Conservation (phyloP, 2,888 invertebrate genomes). For the Eudasyphora cyanicolor region DNA sequence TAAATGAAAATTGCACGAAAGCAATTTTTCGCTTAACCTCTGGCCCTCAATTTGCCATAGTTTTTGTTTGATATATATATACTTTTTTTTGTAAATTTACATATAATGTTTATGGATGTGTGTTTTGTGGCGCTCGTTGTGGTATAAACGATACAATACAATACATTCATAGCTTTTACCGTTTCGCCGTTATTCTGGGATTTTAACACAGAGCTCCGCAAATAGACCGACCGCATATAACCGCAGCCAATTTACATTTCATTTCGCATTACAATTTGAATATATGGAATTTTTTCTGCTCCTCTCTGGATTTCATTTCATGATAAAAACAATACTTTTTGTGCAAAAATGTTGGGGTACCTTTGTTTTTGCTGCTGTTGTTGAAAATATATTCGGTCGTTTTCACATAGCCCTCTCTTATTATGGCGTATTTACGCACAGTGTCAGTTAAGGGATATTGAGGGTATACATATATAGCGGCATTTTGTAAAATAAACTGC, state of each 20-base stretch:
- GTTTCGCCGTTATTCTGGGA: too few relatives aligned
- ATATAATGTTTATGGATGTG: slow-evolving; percentile 12
- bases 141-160: too few relatives aligned
- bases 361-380: not conserved
- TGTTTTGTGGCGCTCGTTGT: not conserved
- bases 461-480: too few relatives aligned
- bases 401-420: not conserved
- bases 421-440: too few relatives aligned
- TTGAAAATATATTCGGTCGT: not conserved
- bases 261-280: slow-evolving; percentile 4
- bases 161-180: too few relatives aligned
- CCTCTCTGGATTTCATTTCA: not conserved
- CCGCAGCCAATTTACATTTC: slow-evolving; percentile 3
- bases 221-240: not conserved
- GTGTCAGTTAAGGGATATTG: too few relatives aligned
- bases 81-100: not conserved
- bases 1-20: not conserved
- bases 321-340: not conserved
- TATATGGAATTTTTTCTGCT: not conserved
- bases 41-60: not conserved
- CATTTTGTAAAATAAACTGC: too few relatives aligned
- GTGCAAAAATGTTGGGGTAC: not conserved
- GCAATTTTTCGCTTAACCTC: not conserved
- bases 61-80: slow-evolving; percentile 3
- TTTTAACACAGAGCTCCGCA: not conserved